A percentile compares a stretch with the other conserved stretches of the same genome.
These are phyloP conservation scores for Molanna angustata DNA, from an alignment of 2,888 invertebrate species.

Conservation along the genomic window DNA sequence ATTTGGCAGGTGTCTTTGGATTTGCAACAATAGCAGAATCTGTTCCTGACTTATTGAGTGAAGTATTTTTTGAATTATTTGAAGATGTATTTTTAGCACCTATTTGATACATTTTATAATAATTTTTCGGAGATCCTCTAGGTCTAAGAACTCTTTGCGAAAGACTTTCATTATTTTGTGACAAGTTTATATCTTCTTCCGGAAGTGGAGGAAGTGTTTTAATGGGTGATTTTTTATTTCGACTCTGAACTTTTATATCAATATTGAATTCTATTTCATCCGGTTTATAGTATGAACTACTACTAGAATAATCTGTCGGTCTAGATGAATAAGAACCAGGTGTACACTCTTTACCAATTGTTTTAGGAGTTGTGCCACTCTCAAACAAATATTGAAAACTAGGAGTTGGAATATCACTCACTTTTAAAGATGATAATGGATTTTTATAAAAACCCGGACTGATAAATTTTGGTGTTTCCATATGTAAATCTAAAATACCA, in stretches of 20 bases:
- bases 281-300: slow-evolving; percentile 62
- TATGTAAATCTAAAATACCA: slow-evolving; percentile 47
- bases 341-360: slow-evolving; percentile 40
- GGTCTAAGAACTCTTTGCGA: slow-evolving; percentile 22
- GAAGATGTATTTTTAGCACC: no score
- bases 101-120: no score
- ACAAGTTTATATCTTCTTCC: slow-evolving; percentile 5
- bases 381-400: slow-evolving; percentile 39
- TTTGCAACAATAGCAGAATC: no score
- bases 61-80: slow-evolving; percentile 5
- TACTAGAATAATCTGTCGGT: slow-evolving; percentile 60
- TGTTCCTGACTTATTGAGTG: slow-evolving; percentile 10
- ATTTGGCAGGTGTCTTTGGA: no score
- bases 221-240: slow-evolving; percentile 2
- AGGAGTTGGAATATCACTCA: slow-evolving; percentile 57
- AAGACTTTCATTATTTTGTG: background rate
- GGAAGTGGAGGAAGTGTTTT: background rate
- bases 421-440: slow-evolving; percentile 55
- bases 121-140: slow-evolving; percentile 6
- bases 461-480: slow-evolving; percentile 57
- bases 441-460: slow-evolving; percentile 46
- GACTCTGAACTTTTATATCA: slow-evolving; percentile 36
- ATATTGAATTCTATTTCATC: slow-evolving; percentile 54
- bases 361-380: slow-evolving; percentile 48
- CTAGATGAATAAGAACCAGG: slow-evolving; percentile 50